Base-by-base conservation (phyloP, 92 coral and sea anemone genomes). In the Galaxea fascicularis region DNA sequence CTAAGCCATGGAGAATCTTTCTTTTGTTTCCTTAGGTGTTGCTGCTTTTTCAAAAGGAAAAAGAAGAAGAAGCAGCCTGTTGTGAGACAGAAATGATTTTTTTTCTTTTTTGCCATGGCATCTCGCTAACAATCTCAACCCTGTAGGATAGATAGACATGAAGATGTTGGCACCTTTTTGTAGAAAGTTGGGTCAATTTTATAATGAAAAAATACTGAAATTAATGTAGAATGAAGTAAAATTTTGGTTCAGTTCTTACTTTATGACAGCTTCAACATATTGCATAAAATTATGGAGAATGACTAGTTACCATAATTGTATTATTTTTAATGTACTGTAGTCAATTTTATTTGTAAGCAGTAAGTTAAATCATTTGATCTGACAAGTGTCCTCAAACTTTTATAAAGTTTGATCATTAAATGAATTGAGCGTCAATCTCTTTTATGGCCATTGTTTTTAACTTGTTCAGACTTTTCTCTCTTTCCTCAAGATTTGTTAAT, bases 11-110 rank as follows among this genome's bases (percentile, higher is more conserved):
- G 26, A 26, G 6, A 26, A n/a, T 63, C 7, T 39, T 76, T 22
- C 58, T 85, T 75, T 59, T 77, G 79, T 68, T 73, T 77, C 70
- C 20, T 0, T 47, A 96, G 98, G 84, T 96, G 98, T 76, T 96
- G 98, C 78, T 96, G 98, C 76, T 96, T 96, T 90, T 91, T 95
- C 85, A 96, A 96, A 83, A 81, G 98, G 75, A 95, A 76, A 77
- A 95, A 95, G 91, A 94, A 95, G 90, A 95, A 95, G 87, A 96
- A 94, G 45, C 94, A 89, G 76, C 90, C 95, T 13, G 98, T 85
- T 77, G 83, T 90, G 53, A 87, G 95, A 84, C 93, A 94, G 85
- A 94, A 94, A 92, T 94, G 85, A 94, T 74, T 45, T 66, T 78
- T 52, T 22, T 13, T 9, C 10, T 53, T 24, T 10, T 15, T 58